These are phyloP conservation scores for Psylliodes chrysocephalus DNA, from an alignment of 2,888 invertebrate genomes.

Conservation along the genomic window DNA sequence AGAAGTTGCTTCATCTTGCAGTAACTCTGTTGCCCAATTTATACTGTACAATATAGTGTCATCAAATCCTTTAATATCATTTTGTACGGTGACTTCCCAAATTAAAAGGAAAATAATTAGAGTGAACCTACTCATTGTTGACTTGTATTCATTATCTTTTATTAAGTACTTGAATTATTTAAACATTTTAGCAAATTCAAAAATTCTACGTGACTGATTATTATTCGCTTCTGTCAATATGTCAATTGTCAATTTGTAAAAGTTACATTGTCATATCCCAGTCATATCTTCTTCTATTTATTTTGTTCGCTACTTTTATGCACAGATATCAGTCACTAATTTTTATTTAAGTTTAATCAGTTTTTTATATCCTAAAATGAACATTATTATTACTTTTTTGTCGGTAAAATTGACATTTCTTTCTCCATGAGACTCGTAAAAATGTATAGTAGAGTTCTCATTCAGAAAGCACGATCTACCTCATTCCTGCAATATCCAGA, in stretches of 20 bases:
- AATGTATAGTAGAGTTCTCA: too few species aligned
- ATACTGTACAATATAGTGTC: slow-evolving; percentile 84
- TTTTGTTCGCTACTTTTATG: too few species aligned
- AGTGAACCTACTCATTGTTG: slow-evolving; percentile 9
- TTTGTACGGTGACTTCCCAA: slow-evolving; percentile 31
- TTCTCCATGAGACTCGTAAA: too few species aligned
- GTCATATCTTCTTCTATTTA: background rate
- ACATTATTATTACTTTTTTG: too few species aligned
- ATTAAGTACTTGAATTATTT: background rate
- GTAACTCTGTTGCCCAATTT: slow-evolving; percentile 75
- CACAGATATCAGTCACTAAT: too few species aligned
- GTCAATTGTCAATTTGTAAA: background rate
- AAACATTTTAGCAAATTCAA: slow-evolving; percentile 2
- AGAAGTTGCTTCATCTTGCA: slow-evolving; percentile 60
- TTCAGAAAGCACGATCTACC: too few species aligned
- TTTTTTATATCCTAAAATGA: too few species aligned
- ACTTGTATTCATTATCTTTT: slow-evolving; percentile 8
- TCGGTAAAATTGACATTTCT: too few species aligned
- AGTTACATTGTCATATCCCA: background rate
- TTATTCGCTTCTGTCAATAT: slow-evolving; percentile 4
- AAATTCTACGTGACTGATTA: slow-evolving; percentile 4
- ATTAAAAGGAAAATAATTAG: slow-evolving; percentile 10
- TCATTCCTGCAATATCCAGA: too few species aligned
- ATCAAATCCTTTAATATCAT: slow-evolving; percentile 81
- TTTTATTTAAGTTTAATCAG: too few species aligned